These are phyloP conservation scores for Stenichneumon culpator DNA, from an alignment of 2,888 invertebrate genomes.

Conservation along the genomic window DNA sequence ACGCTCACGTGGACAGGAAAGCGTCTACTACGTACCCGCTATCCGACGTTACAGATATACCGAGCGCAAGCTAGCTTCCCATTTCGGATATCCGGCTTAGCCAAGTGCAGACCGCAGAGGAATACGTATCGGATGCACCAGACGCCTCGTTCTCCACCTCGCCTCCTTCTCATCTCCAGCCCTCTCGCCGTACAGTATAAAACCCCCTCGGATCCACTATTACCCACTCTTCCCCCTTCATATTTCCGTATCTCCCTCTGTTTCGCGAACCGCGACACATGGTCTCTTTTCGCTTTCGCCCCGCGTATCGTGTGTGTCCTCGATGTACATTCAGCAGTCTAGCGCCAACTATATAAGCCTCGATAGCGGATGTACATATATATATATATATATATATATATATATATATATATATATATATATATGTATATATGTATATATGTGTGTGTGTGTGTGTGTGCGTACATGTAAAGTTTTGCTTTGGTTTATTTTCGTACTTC, in stretches of 20 bases:
- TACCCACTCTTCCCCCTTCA: constrained; percentile 40
- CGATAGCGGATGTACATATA: not conserved
- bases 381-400: not conserved
- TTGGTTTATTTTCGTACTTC: constrained; percentile 49
- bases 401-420: no score
- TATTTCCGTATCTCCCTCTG: constrained; percentile 29
- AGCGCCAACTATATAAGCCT: constrained; percentile 32
- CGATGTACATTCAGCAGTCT: constrained; percentile 29
- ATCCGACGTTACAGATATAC: constrained; percentile 40
- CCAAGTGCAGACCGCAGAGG: constrained; percentile 73
- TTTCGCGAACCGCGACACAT: constrained; percentile 27
- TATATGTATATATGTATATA: not conserved
- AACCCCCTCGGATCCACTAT: constrained; percentile 1
- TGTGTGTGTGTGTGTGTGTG: not conserved
- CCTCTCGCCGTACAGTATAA: constrained; percentile 37
- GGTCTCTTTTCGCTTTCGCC: constrained; percentile 35
- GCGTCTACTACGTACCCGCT: constrained; percentile 53
- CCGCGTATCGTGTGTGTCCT: constrained; percentile 32
- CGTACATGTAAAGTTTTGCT: constrained; percentile 34
- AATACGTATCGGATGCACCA: constrained; percentile 72
- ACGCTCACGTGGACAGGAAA: constrained; percentile 67
- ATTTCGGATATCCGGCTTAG: constrained; percentile 79
- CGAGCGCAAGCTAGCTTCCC: constrained; percentile 64
- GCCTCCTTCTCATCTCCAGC: constrained; percentile 59
- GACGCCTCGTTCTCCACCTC: constrained; percentile 59